Base-by-base conservation (phyloP, 1,140 invertebrate species). In the Macrosteles quadrilineatus region DNA sequence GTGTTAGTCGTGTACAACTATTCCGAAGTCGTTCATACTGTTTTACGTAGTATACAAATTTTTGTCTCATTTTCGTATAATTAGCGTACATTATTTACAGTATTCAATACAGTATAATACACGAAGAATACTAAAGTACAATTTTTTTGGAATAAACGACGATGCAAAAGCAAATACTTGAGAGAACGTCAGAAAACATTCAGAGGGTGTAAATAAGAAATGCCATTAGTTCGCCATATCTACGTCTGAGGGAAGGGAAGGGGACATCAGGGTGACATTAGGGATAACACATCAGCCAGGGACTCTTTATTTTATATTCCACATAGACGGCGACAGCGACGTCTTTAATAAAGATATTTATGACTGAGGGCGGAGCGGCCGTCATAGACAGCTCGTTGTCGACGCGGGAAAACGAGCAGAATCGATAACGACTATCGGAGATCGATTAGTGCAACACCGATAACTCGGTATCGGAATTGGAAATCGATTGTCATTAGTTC, bases 181-280 rank as follows among this genome's bases (percentile, higher is more conserved):
- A n/a, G n/a, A n/a, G n/a, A 36, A 36, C 32, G 32, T 36, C 32
- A 36, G 4, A 50, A 50, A 19, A 6, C n/a, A 3, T 21, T 50
- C 14, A 4, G 6, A 19, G 47, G 47, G 47, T 50, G 47, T 19
- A 50, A 50, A 50, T 50, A 50, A 19, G 47, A 50, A 50, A 50
- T 50, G 47, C 21, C 47, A 50, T 50, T 50, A 50, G 4, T 4
- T 17, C 47, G 47, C 47, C 47, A 50, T 50, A 50, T 50, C 47
- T 50, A 50, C 47, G 21, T 50, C n/a, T 50, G 47, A 9, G n/a
- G 47, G 47, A n/a, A n/a, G 14, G 47, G 47, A 50, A n/a, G 47
- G 47, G 47, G 47, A 17, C 47, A 50, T 50, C 47, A 50, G 47
- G 47, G 47, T n/a, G 14, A 50, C 47, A 50, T 50, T 50, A 50